Percentiles rank a stretch among this genome's conserved stretches.
Conservation (phyloP, 2,797 vertebrate genomes). For the Heteromormyrus szaboi region DNA sequence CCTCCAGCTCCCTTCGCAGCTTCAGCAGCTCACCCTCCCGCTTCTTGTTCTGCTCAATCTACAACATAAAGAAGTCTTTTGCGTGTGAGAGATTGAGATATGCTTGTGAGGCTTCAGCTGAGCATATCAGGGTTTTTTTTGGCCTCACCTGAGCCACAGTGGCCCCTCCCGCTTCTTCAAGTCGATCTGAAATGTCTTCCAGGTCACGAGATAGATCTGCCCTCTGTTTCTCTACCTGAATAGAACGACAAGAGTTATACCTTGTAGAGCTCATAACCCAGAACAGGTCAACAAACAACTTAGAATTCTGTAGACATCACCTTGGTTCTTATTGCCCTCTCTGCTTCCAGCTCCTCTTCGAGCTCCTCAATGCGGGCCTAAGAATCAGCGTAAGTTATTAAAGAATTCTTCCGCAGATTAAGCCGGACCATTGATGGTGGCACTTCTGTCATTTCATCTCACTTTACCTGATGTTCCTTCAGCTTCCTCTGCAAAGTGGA, state of each 20-base stretch:
- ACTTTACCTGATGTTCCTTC: conserved; percentile 64
- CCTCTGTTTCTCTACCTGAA: conserved; percentile 65
- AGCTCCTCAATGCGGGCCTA: conserved; percentile 58
- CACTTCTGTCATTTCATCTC: background rate
- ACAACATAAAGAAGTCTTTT: background rate
- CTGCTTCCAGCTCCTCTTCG: conserved; percentile 62
- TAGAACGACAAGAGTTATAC: background rate
- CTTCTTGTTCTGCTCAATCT: conserved; percentile 65
- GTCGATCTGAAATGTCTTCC: conserved; percentile 59
- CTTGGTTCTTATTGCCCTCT: conserved; percentile 58
- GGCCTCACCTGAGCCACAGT: conserved; percentile 54
- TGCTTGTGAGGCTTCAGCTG: background rate
- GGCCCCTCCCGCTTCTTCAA: conserved; percentile 61
- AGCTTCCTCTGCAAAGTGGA: conserved; percentile 62
- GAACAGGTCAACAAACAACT: background rate
- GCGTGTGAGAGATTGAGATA: background rate
- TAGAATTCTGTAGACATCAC: conserved; percentile 27
- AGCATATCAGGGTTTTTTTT: background rate
- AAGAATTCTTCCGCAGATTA: background rate
- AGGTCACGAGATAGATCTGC: conserved; percentile 60
- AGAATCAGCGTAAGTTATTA: background rate
- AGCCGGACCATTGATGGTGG: background rate
- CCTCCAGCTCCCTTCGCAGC: conserved; percentile 57
- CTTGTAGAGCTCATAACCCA: background rate
- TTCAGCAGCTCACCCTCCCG: conserved; percentile 55